These are phyloP conservation scores for Thunnus maccoyii DNA, from an alignment of 2,113 vertebrate species.

Conservation along the genomic window DNA sequence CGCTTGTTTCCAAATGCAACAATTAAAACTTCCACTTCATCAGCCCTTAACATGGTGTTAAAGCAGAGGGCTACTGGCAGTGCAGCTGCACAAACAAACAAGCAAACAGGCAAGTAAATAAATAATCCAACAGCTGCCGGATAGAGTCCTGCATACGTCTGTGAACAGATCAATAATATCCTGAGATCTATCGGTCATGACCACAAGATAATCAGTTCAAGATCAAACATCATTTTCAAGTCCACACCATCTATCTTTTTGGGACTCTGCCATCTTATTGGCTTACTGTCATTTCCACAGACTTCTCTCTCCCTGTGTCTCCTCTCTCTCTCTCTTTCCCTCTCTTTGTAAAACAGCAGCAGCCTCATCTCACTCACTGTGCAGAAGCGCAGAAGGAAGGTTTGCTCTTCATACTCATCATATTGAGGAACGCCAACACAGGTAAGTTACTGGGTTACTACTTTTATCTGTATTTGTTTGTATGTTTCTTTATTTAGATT, in stretches of 20 bases:
- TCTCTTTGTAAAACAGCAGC: conserved; percentile 45
- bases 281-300: conserved; percentile 33
- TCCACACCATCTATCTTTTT: conserved; percentile 48
- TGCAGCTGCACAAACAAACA: background rate
- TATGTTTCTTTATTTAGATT: background rate
- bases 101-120: background rate
- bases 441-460: conserved; percentile 45
- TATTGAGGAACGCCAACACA: conserved; percentile 9
- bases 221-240: conserved; percentile 46
- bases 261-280: conserved; percentile 50
- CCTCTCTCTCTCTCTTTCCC: conserved; percentile 4
- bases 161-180: conserved; percentile 39
- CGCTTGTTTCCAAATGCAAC: background rate
- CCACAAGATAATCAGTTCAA: conserved; percentile 42
- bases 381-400: conserved; percentile 26
- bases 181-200: conserved; percentile 5
- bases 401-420: conserved; percentile 11
- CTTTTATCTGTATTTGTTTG: background rate
- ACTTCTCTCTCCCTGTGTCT: conserved; percentile 12
- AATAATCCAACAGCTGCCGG: background rate
- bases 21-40: background rate
- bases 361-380: conserved; percentile 45
- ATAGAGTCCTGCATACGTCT: conserved; percentile 8
- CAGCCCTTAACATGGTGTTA: background rate
- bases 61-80: background rate